phyloP scores from a whole-genome alignment of 2,113 vertebrate species.

The Bubo blakistoni region DNA sequence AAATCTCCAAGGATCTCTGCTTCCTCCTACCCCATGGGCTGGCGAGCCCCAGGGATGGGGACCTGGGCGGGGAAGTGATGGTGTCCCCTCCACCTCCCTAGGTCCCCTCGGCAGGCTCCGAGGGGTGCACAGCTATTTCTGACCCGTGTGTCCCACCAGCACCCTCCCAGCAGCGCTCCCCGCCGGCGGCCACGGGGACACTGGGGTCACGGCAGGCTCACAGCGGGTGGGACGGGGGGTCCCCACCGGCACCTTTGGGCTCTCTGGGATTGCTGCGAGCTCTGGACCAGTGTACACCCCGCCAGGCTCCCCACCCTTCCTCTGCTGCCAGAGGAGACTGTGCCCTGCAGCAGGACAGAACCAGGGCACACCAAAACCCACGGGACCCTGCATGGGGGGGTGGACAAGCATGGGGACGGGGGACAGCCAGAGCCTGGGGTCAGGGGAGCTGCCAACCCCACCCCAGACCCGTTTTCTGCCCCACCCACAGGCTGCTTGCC shows the following conservation, averaged over 20 bases:
- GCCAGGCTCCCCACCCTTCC: not conserved
- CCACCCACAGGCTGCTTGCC: not conserved
- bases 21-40: not conserved
- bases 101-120: not conserved
- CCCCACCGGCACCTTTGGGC: not conserved
- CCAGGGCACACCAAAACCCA: not conserved
- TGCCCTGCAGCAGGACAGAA: not conserved
- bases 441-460: not conserved
- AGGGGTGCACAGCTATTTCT: fast-evolving
- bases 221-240: fast-evolving
- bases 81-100: not conserved
- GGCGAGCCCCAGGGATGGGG: fast-evolving
- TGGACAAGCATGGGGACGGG: not conserved
- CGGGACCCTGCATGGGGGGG: fast-evolving
- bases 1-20: not conserved
- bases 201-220: fast-evolving
- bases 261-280: not conserved
- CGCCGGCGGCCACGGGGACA: not conserved
- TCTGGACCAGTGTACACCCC: fast-evolving
- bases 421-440: not conserved
- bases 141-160: fast-evolving
- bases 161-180: not conserved
- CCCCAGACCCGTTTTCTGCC: fast-evolving
- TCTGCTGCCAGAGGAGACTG: not conserved
- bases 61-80: not conserved